These are phyloP conservation scores for Micrastur ruficollis DNA, from an alignment of 2,797 vertebrate species.

Conservation along the genomic window DNA sequence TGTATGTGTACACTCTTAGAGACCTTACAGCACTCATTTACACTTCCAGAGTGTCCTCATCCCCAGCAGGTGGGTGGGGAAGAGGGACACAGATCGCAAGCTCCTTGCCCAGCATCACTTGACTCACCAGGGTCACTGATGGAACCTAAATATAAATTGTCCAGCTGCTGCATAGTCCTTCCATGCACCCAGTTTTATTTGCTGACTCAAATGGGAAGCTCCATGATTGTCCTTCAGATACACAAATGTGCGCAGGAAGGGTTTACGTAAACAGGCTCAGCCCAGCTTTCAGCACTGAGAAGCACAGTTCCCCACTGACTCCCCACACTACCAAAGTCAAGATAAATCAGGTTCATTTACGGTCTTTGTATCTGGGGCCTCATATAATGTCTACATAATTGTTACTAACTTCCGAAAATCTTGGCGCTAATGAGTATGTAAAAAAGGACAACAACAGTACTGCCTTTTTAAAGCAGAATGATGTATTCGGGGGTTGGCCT, in stretches of 20 bases:
- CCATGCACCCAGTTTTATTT: not conserved
- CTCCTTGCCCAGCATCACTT: not conserved
- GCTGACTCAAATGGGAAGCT: not conserved
- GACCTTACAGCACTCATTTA: not conserved
- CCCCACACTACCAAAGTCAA: not conserved
- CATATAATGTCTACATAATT: not conserved
- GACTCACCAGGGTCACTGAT: not conserved
- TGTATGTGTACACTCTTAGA: not conserved
- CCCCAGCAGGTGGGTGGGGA: not conserved
- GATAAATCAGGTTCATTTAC: not conserved
- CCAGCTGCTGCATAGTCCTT: not conserved
- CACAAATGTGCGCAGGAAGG: fast-evolving
- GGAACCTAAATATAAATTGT: not conserved
- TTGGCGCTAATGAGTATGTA: not conserved
- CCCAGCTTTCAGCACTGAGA: not conserved
- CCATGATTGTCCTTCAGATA: not conserved
- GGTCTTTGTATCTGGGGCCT: not conserved
- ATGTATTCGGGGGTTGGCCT: not conserved
- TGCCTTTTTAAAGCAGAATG: constrained; percentile 11
- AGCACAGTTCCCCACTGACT: not conserved
- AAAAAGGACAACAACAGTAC: not conserved
- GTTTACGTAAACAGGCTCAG: not conserved
- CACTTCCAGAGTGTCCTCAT: not conserved
- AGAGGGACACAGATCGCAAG: not conserved
- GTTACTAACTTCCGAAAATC: not conserved